Percentiles rank a stretch among this genome's conserved stretches.
Conservation (phyloP, 1,140 invertebrate genomes). For the Drosophila nannoptera region DNA sequence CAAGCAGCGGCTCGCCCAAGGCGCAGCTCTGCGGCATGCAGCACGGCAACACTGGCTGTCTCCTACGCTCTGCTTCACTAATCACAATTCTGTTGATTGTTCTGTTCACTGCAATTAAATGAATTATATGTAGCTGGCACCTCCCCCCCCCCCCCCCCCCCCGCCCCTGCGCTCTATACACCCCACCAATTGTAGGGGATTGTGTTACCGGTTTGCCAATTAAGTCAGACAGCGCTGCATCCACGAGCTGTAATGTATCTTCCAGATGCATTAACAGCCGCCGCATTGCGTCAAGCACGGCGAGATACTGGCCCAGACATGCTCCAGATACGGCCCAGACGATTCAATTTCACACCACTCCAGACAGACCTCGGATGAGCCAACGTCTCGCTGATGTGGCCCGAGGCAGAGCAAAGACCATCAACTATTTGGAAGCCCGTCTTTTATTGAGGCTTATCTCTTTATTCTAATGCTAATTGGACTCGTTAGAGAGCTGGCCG, state of each 20-base stretch:
- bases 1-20: no score
- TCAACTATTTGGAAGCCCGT: no score
- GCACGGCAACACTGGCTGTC: neutral
- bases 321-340: conserved; percentile 37
- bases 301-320: conserved; percentile 11
- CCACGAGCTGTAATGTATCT: conserved; percentile 50
- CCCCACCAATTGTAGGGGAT: conserved; percentile 8
- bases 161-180: neutral
- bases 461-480: no score
- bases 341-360: conserved; percentile 36
- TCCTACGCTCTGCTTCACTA: neutral
- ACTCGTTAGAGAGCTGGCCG: no score
- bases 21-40: conserved; percentile 23
- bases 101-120: no score
- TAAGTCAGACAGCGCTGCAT: conserved; percentile 33
- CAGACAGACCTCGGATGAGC: neutral
- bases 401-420: neutral
- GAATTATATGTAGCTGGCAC: no score
- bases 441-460: no score
- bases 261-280: conserved; percentile 30
- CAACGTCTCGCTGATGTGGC: neutral
- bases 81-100: no score
- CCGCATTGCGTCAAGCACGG: conserved; percentile 3
- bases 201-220: conserved; percentile 64
- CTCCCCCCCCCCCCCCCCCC: neutral